phyloP scores from a whole-genome alignment of 1,140 invertebrate species.

The Trichonephila clavata region DNA sequence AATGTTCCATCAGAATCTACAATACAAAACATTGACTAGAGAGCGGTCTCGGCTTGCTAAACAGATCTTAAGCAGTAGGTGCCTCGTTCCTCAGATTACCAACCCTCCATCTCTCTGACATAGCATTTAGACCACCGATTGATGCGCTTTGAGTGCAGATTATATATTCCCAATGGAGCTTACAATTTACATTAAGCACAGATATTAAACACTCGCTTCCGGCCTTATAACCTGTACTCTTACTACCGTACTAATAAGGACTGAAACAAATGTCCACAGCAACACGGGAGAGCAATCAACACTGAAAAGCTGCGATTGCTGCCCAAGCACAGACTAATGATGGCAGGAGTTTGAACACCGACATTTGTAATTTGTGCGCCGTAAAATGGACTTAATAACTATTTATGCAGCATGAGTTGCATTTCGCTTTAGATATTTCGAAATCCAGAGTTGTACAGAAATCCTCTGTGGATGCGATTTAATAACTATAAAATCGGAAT shows the following conservation, averaged over 20 bases:
- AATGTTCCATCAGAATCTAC: not conserved
- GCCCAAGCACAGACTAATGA: conserved; percentile 48
- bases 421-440: conserved; percentile 40
- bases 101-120: not conserved
- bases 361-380: conserved; percentile 63
- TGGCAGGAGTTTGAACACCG: conserved; percentile 22
- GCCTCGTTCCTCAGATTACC: not conserved
- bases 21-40: conserved; percentile 37
- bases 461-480: not conserved
- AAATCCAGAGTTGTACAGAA: not conserved
- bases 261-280: conserved; percentile 45
- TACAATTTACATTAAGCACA: conserved; percentile 65
- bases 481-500: not conserved
- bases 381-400: conserved; percentile 69
- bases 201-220: conserved; percentile 61
- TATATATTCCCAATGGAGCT: conserved; percentile 58
- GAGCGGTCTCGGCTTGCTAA: not conserved
- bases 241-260: conserved; percentile 36
- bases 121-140: conserved; percentile 57
- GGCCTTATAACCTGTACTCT: conserved; percentile 25
- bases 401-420: conserved; percentile 46
- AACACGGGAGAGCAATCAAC: conserved; percentile 52
- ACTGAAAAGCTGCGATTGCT: conserved; percentile 55
- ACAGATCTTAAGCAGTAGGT: conserved; percentile 17
- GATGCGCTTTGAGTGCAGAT: conserved; percentile 60